These are phyloP conservation scores for Tursiops truncatus DNA, from an alignment of 2,113 vertebrate genomes.

Conservation along the genomic window DNA sequence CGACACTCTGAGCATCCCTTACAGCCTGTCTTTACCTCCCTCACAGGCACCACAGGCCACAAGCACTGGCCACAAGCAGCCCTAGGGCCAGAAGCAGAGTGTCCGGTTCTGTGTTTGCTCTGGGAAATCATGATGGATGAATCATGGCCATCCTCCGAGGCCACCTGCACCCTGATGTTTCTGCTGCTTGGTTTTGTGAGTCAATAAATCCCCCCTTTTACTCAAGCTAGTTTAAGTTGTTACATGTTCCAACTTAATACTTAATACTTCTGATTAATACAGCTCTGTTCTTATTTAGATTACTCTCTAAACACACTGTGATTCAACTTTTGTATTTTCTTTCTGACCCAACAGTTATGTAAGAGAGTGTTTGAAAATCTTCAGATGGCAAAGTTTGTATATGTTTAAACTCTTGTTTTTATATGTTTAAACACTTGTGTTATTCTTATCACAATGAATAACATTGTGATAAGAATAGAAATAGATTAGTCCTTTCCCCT, in stretches of 20 bases:
- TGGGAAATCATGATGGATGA: not conserved
- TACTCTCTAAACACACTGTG: not conserved
- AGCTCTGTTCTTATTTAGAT: not conserved
- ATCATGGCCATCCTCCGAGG: not conserved
- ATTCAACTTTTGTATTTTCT: slow-evolving; percentile 24
- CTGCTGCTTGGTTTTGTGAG: not conserved
- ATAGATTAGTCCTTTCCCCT: not conserved
- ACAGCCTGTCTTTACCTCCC: not conserved
- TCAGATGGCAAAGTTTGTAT: not conserved
- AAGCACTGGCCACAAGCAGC: not conserved
- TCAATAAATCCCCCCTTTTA: not conserved
- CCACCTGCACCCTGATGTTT: not conserved
- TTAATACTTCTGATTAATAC: not conserved
- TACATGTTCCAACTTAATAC: not conserved
- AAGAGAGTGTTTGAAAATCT: slow-evolving; percentile 3
- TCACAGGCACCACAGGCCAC: not conserved
- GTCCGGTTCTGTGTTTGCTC: not conserved
- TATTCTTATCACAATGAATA: not conserved
- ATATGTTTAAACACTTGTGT: not conserved
- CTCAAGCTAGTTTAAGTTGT: not conserved
- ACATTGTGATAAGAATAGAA: not conserved
- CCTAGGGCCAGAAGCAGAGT: not conserved
- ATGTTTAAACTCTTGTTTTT: not conserved
- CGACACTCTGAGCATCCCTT: not conserved
- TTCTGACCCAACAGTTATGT: not conserved